Evolutionary conservation across 2,888 invertebrate genomes (phyloP), one percentile per base, ranked within the genome.

Genomic region (Odontocolon sp.): DNA sequence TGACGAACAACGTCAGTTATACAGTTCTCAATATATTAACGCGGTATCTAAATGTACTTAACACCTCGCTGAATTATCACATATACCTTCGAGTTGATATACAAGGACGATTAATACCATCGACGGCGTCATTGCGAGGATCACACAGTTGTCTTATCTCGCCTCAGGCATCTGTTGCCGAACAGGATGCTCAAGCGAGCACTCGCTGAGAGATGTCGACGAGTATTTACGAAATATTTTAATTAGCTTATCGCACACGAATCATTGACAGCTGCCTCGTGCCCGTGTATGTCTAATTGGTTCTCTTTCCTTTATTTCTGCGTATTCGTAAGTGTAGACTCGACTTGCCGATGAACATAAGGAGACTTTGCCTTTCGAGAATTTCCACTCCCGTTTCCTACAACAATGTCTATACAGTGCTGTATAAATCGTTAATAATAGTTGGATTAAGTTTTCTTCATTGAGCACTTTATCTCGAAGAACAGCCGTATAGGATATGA

Each of bases 261-360:
- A 90, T 90, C 90, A 84, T 82, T 87, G 87, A 87, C 90, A 89
- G 90, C 89, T 89, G 89, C 84, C 80, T 73, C 76, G 82, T 81
- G 81, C 80, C 82, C 85, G 88, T 88, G 88, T 88, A 87, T 85
- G 85, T 87, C 86, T 89, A 89, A 89, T 89, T 89, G 86, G 83
- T 69, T 83, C 77, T 77, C 61, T 76, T 59, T 79, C 45, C 75
- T 28, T 61, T 47, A 26, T 56, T 67, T 38, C 52, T 16, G 33
- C 36, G 26, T 21, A 14, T 28, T 23, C 40, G 40, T 9, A 14
- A 63, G 21, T 21, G 21, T 36, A 63, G 21, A 11, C 21, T n/a
- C 63, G 63, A 47, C 33, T 28, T 33, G 45, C 47, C 63, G 36
- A 33, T 33, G 23, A 14, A 36, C 14, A 63, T 28, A 14, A 26